Percentiles rank a stretch among this genome's conserved stretches.
These are phyloP conservation scores for Cephalopholis sonnerati DNA, from an alignment of 2,113 vertebrate genomes.

Conservation along the genomic window DNA sequence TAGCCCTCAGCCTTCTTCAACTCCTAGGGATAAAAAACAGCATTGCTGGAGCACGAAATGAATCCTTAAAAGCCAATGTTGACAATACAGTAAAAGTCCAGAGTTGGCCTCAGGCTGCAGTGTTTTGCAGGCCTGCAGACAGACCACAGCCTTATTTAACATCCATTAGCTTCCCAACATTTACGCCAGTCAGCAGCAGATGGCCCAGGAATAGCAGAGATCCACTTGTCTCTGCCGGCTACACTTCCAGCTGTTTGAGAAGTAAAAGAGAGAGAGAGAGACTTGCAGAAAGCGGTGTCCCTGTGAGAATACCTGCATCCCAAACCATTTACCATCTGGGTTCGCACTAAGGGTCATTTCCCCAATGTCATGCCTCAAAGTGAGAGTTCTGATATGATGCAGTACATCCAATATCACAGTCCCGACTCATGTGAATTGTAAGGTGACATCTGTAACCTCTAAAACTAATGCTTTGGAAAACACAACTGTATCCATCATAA, in stretches of 20 bases:
- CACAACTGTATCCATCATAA: conserved; percentile 5
- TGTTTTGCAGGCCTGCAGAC: conserved; percentile 23
- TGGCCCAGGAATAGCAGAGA: conserved; percentile 34
- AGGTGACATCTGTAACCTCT: conserved; percentile 5
- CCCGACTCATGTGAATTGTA: conserved; percentile 7
- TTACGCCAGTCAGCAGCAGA: conserved; percentile 47
- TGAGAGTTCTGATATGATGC: conserved; percentile 4
- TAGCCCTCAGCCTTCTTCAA: neutral
- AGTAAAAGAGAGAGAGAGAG: neutral
- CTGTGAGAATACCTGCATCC: conserved; percentile 1
- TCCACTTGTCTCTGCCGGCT: conserved; percentile 40
- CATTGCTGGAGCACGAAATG: neutral
- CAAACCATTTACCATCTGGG: conserved; percentile 13
- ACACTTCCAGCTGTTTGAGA: conserved; percentile 38
- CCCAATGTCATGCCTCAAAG: conserved; percentile 1
- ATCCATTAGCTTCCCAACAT: conserved; percentile 54
- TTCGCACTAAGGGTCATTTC: neutral
- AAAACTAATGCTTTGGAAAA: neutral
- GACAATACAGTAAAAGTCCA: conserved; percentile 17
- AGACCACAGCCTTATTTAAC: conserved; percentile 65
- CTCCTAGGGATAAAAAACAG: neutral
- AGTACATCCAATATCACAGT: neutral
- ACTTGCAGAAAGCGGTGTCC: neutral
- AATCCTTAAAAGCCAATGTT: conserved; percentile 30
- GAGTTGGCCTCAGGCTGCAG: conserved; percentile 25